These are phyloP conservation scores for Lasioglossum baleicum DNA, from an alignment of 1,140 invertebrate species.

Conservation along the genomic window DNA sequence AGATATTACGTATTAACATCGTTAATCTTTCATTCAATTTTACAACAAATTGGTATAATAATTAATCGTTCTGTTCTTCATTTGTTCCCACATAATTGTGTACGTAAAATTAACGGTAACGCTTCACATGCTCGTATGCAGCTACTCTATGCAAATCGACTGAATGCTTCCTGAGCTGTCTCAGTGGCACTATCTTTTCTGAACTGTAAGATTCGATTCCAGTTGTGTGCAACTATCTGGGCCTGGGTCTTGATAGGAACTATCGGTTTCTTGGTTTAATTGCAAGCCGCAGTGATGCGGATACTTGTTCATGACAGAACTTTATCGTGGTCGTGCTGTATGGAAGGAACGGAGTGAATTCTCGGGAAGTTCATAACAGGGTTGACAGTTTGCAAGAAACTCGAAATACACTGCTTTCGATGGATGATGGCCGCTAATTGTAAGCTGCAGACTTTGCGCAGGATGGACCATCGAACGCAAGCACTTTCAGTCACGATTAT, in stretches of 20 bases:
- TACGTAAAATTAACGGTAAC: no score
- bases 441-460: no score
- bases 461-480: no score
- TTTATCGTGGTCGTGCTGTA: not conserved
- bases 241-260: not conserved
- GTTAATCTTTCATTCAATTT: no score
- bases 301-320: not conserved
- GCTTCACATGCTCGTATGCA: not conserved
- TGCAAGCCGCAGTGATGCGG: not conserved
- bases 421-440: no score
- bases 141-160: not conserved
- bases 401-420: no score
- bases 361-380: not conserved
- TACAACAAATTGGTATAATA: no score
- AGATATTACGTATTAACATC: no score
- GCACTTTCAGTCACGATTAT: no score
- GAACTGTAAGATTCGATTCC: not conserved
- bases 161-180: not conserved
- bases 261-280: conserved; percentile 15
- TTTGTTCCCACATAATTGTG: no score
- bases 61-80: no score
- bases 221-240: not conserved
- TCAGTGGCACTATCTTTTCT: not conserved
- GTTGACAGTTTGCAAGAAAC: no score
- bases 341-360: not conserved